Conservation (phyloP, 2,888 invertebrate species). For the Cheilosia scutellata region DNA sequence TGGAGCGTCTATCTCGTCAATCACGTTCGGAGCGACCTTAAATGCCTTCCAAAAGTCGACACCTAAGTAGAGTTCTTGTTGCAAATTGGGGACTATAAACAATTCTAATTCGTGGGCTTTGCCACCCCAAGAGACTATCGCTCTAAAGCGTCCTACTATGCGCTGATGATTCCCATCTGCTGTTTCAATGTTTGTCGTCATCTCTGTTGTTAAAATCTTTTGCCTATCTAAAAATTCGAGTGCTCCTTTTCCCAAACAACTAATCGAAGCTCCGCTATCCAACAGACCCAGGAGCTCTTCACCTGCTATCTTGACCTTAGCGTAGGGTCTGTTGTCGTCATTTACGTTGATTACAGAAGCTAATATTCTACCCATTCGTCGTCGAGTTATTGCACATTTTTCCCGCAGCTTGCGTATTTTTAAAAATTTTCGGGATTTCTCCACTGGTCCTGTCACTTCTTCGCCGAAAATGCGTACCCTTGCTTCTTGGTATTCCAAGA, state of each 20-base stretch:
- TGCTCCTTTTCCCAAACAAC: slow-evolving; percentile 11
- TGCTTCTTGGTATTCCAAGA: not conserved
- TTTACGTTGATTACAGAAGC: not conserved
- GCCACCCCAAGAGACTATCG: slow-evolving; percentile 4
- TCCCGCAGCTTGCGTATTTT: not conserved
- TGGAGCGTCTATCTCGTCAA: not conserved
- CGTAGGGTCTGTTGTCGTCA: slow-evolving; percentile 19
- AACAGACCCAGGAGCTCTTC: slow-evolving; percentile 1
- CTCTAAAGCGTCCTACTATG: not conserved
- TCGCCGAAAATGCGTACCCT: slow-evolving; percentile 1
- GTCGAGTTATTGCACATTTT: not conserved
- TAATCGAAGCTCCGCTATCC: slow-evolving; percentile 15
- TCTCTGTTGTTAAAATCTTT: not conserved
- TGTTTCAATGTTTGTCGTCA: not conserved
- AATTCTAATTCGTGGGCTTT: not conserved
- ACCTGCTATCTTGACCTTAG: not conserved
- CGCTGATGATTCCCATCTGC: not conserved
- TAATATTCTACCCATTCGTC: not conserved
- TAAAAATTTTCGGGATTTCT: not conserved
- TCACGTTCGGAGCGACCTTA: not conserved
- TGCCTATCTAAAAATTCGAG: not conserved
- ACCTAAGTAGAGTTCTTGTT: not conserved
- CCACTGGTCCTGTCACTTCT: not conserved
- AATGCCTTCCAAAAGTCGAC: not conserved
- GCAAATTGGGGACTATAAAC: not conserved